Base-by-base conservation (phyloP, 2,888 invertebrate genomes). In the Amiota minor region DNA sequence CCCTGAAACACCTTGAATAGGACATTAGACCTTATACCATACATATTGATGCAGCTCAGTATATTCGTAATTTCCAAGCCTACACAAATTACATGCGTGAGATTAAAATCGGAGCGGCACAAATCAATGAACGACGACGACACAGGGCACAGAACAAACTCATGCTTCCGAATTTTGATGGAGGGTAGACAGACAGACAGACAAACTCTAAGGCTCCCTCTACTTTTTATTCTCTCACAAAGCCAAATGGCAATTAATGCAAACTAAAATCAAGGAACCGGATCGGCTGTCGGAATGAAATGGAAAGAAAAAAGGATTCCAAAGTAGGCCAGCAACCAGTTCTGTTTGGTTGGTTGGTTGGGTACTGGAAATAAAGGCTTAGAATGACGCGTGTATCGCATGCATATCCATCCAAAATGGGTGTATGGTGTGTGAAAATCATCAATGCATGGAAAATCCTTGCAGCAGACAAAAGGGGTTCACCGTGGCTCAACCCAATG, bases 51-150 rank as follows among this genome's bases (percentile, higher is more conserved):
- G 71, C 71, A 71, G 53, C 64, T 45, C 35, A 62, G 35, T 35
- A 20, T 11, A n/a, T n/a, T n/a, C n/a, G n/a, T n/a, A 68, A 20
- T 59, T 59, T n/a, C 16, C 59, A 69, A 74, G 69, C 76, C 75
- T 59, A 74, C 55, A 79, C 55, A 81, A 83, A 87, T 86, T 86
- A 86, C 77, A 81, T 81, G 86, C 80, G 79, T 80, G 81, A 80
- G 80, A 87, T 84, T 81, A 62, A 75, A 76, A 80, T 78, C 77
- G 75, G 80, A 77, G 77, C 73, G 74, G 59, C 23, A 69, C 65
- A 53, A 62, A 64, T 59, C 35, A 67, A 20, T 45, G 65, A 20
- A 20, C 20, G 71, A 9, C 59, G 50, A 50, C 46, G 53, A 14
- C 35, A 61, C 14, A 35, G 35, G 35, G 6, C 35, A 35, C 35